Evolutionary conservation across 2,888 invertebrate genomes (phyloP).

Genomic region (Drosophila phalerata): DNA sequence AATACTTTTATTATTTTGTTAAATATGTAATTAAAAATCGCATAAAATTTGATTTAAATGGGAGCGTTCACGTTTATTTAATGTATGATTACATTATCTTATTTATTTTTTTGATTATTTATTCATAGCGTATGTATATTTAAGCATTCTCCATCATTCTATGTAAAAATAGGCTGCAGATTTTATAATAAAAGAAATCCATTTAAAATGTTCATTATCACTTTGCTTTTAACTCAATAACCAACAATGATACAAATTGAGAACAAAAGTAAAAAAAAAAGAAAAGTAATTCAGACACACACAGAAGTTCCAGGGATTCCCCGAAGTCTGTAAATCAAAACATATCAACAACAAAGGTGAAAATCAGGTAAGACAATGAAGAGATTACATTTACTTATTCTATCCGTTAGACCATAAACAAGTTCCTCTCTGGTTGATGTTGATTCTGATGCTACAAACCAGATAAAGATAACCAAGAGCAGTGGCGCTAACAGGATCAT

Average conservation of each 20-base stretch:
- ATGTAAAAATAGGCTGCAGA: neutral
- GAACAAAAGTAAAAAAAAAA: neutral
- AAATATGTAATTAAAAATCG: too few relatives aligned
- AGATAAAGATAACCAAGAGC: constrained; percentile 71
- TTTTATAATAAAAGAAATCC: neutral
- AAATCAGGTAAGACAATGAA: constrained; percentile 63
- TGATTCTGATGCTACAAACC: constrained; percentile 58
- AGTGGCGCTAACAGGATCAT: constrained; percentile 83
- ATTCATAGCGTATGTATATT: neutral
- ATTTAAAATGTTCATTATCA: neutral
- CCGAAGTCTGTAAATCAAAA: constrained; percentile 51
- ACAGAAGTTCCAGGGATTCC: constrained; percentile 28
- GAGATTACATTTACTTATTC: constrained; percentile 68
- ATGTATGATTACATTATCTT: neutral
- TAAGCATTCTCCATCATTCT: neutral
- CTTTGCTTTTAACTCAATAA: neutral
- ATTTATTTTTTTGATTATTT: neutral
- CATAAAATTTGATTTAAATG: too few relatives aligned
- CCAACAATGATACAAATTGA: constrained; percentile 2
- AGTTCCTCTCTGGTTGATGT: constrained; percentile 38
- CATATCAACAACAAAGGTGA: constrained; percentile 49
- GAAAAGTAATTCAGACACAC: constrained; percentile 7
- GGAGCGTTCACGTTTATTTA: neutral
- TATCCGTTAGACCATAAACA: constrained; percentile 66
- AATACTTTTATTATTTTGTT: too few relatives aligned